A percentile compares a stretch with the other conserved stretches of the same genome.
Evolutionary conservation across 2,113 vertebrate species (phyloP).

Genomic region (Cepphus grylle): DNA sequence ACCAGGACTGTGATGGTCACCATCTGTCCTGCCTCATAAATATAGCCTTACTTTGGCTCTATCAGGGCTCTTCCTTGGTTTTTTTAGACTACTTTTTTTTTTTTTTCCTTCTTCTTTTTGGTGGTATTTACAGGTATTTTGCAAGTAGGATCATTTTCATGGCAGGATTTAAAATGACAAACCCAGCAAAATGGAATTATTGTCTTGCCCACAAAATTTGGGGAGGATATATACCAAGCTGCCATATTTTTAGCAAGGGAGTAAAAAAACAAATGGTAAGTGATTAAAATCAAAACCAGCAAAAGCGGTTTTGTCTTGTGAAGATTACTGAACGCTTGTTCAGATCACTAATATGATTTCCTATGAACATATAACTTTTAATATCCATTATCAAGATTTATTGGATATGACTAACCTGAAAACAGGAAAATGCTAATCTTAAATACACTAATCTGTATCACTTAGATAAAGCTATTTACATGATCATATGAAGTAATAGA

Average conservation of each 20-base stretch:
- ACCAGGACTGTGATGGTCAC: neutral
- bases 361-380: neutral
- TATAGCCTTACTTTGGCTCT: neutral
- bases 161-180: neutral
- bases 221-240: neutral
- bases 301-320: neutral
- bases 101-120: neutral
- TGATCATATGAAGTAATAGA: neutral
- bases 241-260: neutral
- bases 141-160: neutral
- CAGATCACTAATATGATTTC: neutral
- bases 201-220: neutral
- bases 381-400: neutral
- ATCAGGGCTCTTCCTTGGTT: neutral
- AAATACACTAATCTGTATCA: neutral
- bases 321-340: neutral
- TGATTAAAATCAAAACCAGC: neutral
- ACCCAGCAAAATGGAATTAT: neutral
- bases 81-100: neutral
- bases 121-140: neutral
- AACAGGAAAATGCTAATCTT: neutral
- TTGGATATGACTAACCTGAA: neutral
- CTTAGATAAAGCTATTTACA: neutral
- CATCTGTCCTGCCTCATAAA: neutral
- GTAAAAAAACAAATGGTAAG: neutral